Base-by-base conservation (phyloP, 1,140 invertebrate species). In the Heliconius himera region DNA sequence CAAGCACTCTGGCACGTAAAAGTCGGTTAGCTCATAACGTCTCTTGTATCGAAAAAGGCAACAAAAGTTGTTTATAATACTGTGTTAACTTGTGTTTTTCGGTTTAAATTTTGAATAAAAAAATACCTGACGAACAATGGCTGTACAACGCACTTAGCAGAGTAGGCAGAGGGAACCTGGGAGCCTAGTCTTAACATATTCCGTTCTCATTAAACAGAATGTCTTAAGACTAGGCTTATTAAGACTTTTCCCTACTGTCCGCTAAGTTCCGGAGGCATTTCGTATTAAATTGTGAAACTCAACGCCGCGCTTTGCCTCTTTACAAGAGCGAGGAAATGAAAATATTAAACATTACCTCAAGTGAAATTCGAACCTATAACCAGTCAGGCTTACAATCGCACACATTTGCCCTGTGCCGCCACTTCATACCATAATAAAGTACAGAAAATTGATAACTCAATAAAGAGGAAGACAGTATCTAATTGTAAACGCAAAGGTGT, bases 21-120 rank as follows among this genome's bases (percentile, higher is more conserved):
- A 79, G 77, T 78, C 77, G 71, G 81, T 79, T 79, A 79, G 74
- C 74, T 74, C 56, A 71, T 70, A 82, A 82, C 76, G 54, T 82
- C 81, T 79, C 71, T 79, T 77, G 72, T 79, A 74, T 77, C 75
- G 60, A 82, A 78, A 36, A 74, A 60, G 71, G 70, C 38, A 80
- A 76, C 41, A 74, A 81, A 74, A 71, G 46, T 74, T 60, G 56
- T 81, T 77, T 70, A 74, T 66, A 60, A 80, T 73, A 66, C n/a
- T 8, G 22, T 26, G 60, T 66, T 66, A 66, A 66, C 22, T 66
- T 29, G 13, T 29, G 1, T 22, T 20, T 56, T 22, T 22, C 2
- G 20, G n/a, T 66, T 66, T 16, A 66, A 66, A 66, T 66, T 66
- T 20, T 16, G 13, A 46, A 46, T 13, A 46, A 46, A 46, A n/a